Percentiles rank a stretch among this genome's conserved stretches.
phyloP scores from a whole-genome alignment of 2,797 vertebrate species.

The Steatocranus sp. region DNA sequence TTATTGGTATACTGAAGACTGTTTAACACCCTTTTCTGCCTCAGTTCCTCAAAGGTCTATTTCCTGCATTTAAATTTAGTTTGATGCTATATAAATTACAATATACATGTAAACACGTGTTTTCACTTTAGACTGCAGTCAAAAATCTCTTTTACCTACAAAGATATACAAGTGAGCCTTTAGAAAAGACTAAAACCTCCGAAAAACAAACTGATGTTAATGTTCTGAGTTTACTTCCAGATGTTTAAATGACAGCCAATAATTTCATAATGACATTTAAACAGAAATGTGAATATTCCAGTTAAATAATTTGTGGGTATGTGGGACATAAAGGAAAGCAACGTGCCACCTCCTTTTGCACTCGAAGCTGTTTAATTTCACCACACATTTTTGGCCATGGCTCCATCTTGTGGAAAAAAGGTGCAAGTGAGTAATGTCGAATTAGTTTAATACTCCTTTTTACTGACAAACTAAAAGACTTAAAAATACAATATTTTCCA shows the following conservation, averaged over 20 bases:
- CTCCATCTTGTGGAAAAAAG: conserved; percentile 43
- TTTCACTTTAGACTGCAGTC: not conserved
- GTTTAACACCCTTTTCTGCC: not conserved
- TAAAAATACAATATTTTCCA: not conserved
- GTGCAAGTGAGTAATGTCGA: not conserved
- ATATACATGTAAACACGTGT: not conserved
- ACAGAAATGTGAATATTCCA: not conserved
- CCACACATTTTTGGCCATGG: not conserved
- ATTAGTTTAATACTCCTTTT: not conserved
- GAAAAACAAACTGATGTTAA: not conserved
- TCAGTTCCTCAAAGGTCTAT: too few relatives aligned
- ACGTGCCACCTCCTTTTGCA: not conserved
- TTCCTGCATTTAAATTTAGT: not conserved
- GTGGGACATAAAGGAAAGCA: not conserved
- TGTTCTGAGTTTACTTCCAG: not conserved
- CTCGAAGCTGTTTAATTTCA: not conserved
- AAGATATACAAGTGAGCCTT: not conserved
- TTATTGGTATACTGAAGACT: not conserved
- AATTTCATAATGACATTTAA: not conserved
- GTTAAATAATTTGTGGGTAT: not conserved
- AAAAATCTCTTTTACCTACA: not conserved
- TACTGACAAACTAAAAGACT: not conserved
- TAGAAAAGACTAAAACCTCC: not conserved
- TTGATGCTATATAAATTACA: not conserved
- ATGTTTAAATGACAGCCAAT: not conserved